These are phyloP conservation scores for Sarcophaga variegata DNA, from an alignment of 2,888 invertebrate genomes.

Conservation along the genomic window DNA sequence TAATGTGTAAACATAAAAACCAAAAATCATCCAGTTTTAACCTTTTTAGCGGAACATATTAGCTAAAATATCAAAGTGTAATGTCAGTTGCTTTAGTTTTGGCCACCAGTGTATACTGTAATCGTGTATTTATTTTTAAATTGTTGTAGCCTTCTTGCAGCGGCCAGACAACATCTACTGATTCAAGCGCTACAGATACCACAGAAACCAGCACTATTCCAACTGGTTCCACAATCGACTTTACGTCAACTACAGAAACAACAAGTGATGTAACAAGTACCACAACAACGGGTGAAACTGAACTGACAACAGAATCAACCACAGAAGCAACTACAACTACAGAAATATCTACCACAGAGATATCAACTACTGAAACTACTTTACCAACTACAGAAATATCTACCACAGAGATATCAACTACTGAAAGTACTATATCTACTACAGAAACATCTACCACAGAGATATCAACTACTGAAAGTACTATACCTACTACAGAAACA, in stretches of 20 bases:
- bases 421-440: constrained; percentile 6
- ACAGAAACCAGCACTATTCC: constrained; percentile 25
- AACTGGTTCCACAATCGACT: constrained; percentile 13
- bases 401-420: constrained; percentile 21
- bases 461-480: constrained; percentile 8
- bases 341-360: neutral
- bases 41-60: no score
- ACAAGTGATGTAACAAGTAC: neutral
- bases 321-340: constrained; percentile 16
- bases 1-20: no score
- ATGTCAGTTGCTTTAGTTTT: no score
- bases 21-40: no score
- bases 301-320: neutral
- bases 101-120: no score
- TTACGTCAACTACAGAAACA: neutral
- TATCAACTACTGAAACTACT: constrained; percentile 19
- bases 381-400: constrained; percentile 17
- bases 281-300: neutral
- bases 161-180: neutral
- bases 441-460: constrained; percentile 14
- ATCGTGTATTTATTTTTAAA: neutral
- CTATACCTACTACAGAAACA: neutral
- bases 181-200: neutral
- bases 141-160: neutral
- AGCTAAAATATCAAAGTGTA: no score